Conservation (phyloP, 2,113 vertebrate genomes). For the Saimiri boliviensis region DNA sequence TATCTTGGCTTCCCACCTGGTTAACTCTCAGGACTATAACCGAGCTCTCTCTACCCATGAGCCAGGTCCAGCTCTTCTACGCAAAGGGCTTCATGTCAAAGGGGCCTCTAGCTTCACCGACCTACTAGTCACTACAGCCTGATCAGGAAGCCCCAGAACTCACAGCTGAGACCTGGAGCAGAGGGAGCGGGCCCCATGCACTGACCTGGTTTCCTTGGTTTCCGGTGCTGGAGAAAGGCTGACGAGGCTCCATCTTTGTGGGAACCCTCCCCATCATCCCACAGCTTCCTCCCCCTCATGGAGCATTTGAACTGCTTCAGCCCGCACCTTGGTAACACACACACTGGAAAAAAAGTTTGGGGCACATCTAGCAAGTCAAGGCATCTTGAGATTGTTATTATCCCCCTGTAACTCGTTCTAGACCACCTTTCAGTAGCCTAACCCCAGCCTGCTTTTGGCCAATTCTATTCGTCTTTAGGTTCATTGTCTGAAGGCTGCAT, state of each 20-base stretch:
- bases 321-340: neutral
- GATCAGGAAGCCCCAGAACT: constrained; percentile 27
- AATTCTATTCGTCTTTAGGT: neutral
- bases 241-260: constrained; percentile 51
- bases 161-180: neutral
- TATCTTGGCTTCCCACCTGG: neutral
- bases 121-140: neutral
- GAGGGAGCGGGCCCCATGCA: neutral
- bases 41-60: neutral
- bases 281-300: constrained; percentile 65
- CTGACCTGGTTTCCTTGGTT: constrained; percentile 78
- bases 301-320: constrained; percentile 28
- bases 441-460: neutral
- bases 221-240: constrained; percentile 55
- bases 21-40: neutral
- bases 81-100: neutral
- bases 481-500: neutral
- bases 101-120: neutral
- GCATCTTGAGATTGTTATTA: neutral
- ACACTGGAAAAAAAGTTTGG: neutral
- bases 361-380: neutral
- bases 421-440: neutral
- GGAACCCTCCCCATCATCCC: constrained; percentile 53
- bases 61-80: neutral
- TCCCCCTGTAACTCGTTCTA: neutral